Conservation (phyloP, 1,140 invertebrate species). For the Paramacrobiotus metropolitanus region DNA sequence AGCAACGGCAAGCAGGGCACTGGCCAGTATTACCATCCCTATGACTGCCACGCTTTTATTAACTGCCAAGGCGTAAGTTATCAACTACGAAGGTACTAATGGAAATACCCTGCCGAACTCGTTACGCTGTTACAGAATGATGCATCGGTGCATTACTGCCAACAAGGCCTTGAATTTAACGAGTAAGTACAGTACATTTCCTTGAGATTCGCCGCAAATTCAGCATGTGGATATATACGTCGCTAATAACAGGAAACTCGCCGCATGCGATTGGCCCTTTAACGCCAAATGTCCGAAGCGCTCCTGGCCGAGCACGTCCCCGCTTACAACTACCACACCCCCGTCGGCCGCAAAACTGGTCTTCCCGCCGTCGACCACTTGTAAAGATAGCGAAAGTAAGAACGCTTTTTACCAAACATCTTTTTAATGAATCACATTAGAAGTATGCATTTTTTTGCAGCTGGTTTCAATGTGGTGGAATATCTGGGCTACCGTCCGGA, state of each 20-base stretch:
- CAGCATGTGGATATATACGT: neutral
- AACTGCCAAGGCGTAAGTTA: neutral
- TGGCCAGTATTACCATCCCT: neutral
- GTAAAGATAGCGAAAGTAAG: neutral
- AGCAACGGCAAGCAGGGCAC: neutral
- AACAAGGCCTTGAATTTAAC: neutral
- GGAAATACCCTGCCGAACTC: neutral
- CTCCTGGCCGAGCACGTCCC: too few relatives aligned
- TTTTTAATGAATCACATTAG: neutral
- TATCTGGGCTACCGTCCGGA: neutral
- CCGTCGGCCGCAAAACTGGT: neutral
- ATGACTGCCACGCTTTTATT: neutral
- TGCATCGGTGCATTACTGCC: neutral
- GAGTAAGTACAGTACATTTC: neutral
- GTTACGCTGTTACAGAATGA: neutral
- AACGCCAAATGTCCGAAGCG: neutral
- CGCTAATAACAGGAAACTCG: neutral
- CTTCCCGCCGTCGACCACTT: neutral
- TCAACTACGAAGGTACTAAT: neutral
- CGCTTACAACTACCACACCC: neutral
- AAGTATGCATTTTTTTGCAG: neutral
- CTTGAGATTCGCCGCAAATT: neutral
- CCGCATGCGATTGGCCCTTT: neutral
- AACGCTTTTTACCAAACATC: neutral
- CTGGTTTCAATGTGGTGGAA: neutral